Conservation (phyloP, 2,113 vertebrate genomes). For the Burhinus bistriatus region DNA sequence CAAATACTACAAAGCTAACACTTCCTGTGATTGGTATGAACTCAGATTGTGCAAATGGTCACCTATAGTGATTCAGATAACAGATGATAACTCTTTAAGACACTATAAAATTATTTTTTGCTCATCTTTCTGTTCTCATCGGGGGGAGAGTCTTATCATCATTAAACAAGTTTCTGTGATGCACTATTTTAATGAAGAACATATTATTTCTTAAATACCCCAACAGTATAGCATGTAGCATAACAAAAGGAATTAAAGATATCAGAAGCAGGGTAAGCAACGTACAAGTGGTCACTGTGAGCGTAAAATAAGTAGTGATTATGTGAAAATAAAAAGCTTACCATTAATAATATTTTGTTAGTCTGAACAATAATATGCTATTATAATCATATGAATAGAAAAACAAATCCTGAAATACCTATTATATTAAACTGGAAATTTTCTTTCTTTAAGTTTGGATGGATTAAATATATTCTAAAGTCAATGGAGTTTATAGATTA, state of each 20-base stretch:
- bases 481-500: not conserved
- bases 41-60: not conserved
- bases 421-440: not conserved
- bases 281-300: not conserved
- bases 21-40: not conserved
- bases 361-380: not conserved
- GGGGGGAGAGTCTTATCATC: not conserved
- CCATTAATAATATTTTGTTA: not conserved
- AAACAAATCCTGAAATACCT: not conserved
- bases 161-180: not conserved
- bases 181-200: not conserved
- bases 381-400: not conserved
- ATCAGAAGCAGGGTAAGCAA: not conserved
- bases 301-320: not conserved
- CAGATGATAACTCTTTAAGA: not conserved
- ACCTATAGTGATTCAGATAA: not conserved
- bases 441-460: not conserved
- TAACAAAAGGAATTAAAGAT: not conserved
- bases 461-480: not conserved
- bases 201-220: not conserved
- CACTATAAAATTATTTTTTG: not conserved
- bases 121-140: not conserved
- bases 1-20: not conserved
- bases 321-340: not conserved
- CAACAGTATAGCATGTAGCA: not conserved